Percentiles rank a stretch among this genome's conserved stretches.
Conservation (phyloP, 1,140 invertebrate species). For the Panulirus ornatus region DNA sequence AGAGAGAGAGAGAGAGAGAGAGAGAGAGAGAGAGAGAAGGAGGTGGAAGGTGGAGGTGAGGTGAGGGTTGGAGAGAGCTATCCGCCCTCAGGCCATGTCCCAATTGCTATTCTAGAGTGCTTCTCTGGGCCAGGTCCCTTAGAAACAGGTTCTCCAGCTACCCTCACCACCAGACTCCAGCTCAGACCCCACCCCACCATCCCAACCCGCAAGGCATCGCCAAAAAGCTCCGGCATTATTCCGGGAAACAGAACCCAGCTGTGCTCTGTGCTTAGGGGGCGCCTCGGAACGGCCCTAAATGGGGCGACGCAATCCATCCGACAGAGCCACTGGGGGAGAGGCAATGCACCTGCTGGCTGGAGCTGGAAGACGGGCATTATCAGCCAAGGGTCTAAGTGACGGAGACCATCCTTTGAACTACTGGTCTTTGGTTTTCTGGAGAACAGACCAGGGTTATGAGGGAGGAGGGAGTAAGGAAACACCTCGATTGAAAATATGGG, state of each 20-base stretch:
- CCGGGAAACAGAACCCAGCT: not conserved
- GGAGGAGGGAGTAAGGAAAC: too few species aligned
- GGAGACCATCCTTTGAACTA: too few species aligned
- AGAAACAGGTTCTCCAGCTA: not conserved
- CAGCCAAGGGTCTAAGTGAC: too few species aligned
- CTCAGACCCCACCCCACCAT: not conserved
- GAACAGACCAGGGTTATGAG: too few species aligned
- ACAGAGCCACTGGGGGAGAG: too few species aligned
- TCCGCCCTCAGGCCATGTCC: not conserved
- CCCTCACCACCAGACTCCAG: not conserved
- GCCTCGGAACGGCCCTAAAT: too few species aligned
- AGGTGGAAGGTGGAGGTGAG: not conserved
- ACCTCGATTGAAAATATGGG: too few species aligned
- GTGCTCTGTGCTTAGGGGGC: too few species aligned
- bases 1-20: not conserved
- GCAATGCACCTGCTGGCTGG: too few species aligned
- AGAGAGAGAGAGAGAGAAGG: not conserved
- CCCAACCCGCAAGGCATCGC: not conserved
- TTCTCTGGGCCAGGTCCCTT: not conserved
- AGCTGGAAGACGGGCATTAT: too few species aligned
- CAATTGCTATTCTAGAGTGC: not conserved
- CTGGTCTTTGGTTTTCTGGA: too few species aligned
- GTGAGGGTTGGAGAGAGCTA: not conserved
- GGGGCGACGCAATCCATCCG: too few species aligned
- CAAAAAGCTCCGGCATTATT: not conserved